phyloP scores from a whole-genome alignment of 2,113 vertebrate genomes.

The Poeciliopsis turrubarensis region DNA sequence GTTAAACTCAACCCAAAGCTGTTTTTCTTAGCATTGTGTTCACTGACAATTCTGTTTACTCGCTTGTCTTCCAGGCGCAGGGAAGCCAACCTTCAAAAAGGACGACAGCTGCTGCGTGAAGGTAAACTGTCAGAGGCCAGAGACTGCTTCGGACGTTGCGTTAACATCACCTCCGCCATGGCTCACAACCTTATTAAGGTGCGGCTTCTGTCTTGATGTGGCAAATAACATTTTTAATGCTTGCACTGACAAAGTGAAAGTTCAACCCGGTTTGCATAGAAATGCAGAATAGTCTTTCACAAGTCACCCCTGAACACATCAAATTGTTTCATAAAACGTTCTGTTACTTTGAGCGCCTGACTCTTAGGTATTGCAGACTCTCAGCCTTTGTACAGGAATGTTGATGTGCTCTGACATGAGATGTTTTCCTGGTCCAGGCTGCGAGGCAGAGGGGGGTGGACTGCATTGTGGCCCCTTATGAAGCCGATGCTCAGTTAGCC shows the following conservation, averaged over 20 bases:
- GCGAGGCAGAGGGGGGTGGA: slow-evolving; percentile 88
- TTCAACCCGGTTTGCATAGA: too few species aligned
- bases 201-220: slow-evolving; percentile 22
- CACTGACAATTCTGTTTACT: neutral
- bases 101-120: slow-evolving; percentile 90
- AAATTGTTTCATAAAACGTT: too few species aligned
- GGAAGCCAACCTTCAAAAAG: slow-evolving; percentile 88
- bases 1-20: too few species aligned
- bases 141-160: slow-evolving; percentile 90
- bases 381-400: too few species aligned
- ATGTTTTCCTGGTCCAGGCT: slow-evolving; percentile 72
- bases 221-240: neutral
- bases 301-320: too few species aligned
- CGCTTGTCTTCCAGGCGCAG: slow-evolving; percentile 82
- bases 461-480: slow-evolving; percentile 96
- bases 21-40: too few species aligned
- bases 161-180: slow-evolving; percentile 93
- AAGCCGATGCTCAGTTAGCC: slow-evolving; percentile 96
- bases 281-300: too few species aligned
- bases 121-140: slow-evolving; percentile 90
- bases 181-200: slow-evolving; percentile 94
- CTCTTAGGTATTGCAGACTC: too few species aligned
- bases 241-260: too few species aligned
- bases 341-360: too few species aligned
- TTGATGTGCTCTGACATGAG: neutral